Evolutionary conservation across 2,888 invertebrate genomes (phyloP).

Genomic region (Mactromeris polynyma): DNA sequence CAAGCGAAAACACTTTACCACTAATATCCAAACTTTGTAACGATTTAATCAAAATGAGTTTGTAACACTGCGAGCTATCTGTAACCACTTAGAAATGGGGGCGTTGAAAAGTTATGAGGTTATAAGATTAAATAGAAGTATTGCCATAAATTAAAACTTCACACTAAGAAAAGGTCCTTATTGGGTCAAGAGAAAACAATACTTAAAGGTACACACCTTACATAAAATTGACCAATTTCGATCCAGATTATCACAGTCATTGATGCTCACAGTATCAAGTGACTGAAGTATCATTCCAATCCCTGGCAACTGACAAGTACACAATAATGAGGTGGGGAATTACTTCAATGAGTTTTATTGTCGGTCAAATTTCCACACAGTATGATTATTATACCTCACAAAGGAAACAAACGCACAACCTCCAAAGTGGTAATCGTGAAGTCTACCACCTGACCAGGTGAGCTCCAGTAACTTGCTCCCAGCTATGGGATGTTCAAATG

Average conservation of each 20-base stretch:
- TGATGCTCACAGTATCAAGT: too few relatives aligned
- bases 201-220: neutral
- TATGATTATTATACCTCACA: too few relatives aligned
- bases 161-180: constrained; percentile 1
- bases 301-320: too few relatives aligned
- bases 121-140: neutral
- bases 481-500: too few relatives aligned
- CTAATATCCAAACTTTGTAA: neutral
- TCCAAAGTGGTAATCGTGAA: too few relatives aligned
- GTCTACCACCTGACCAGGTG: too few relatives aligned
- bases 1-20: neutral
- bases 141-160: constrained; percentile 15
- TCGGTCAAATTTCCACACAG: too few relatives aligned
- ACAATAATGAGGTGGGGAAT: too few relatives aligned
- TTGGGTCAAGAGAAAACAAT: constrained; percentile 20
- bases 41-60: neutral
- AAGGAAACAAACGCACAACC: too few relatives aligned
- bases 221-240: neutral
- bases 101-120: constrained; percentile 9
- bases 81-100: neutral
- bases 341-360: too few relatives aligned
- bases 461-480: too few relatives aligned
- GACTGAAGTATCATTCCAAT: too few relatives aligned
- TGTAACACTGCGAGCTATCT: constrained; percentile 2
- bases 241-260: neutral